Evolutionary conservation across 1,140 invertebrate genomes (phyloP), one percentile per base, ranked within the genome.

Genomic region (Schlechtendalia chinensis): DNA sequence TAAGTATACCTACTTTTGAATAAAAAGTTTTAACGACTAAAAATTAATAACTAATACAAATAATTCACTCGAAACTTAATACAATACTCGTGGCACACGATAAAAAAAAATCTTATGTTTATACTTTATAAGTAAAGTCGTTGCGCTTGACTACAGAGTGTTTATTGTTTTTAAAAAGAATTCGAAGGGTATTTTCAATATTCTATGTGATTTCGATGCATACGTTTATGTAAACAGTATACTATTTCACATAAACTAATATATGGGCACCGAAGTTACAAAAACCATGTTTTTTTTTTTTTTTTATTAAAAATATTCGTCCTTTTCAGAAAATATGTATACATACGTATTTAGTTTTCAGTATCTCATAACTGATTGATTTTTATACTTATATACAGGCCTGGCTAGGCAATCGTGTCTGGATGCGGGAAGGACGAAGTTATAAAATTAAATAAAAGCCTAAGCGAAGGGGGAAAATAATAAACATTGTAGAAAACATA

Each of bases 171-270:
- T 27, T 24, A 4, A 27, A 24, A 39, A 24, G 39, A 69, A 39
- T 22, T 45, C 39, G 22, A 69, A 69, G 67, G 67, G 45, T 69
- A 69, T 39, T 69, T 22, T 27, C 45, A 8, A 19, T 69, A 11
- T 69, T 69, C 22, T 27, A 69, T 32, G 16, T 32, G 22, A 39
- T 50, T 50, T 69, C 67, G 45, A 69, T 69, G 65, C 47, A 50
- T 69, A 69, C 24, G 45, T 69, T 69, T 50, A 50, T 47, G 67
- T 69, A 69, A 50, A 69, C 67, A 69, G 14, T 69, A 50, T 17
- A 69, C n/a, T 47, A 8, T 47, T 69, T 69, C 39, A 50, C 67
- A 69, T 50, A 69, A 47, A 6, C 22, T 47, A 50, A 69, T 50
- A 69, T 24, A 67, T 39, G 39, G 11, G 19, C 65, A 17, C 19